Percentiles rank a stretch among this genome's conserved stretches.
phyloP scores from a whole-genome alignment of 2,113 vertebrate genomes.

The Pardalotus punctatus region DNA sequence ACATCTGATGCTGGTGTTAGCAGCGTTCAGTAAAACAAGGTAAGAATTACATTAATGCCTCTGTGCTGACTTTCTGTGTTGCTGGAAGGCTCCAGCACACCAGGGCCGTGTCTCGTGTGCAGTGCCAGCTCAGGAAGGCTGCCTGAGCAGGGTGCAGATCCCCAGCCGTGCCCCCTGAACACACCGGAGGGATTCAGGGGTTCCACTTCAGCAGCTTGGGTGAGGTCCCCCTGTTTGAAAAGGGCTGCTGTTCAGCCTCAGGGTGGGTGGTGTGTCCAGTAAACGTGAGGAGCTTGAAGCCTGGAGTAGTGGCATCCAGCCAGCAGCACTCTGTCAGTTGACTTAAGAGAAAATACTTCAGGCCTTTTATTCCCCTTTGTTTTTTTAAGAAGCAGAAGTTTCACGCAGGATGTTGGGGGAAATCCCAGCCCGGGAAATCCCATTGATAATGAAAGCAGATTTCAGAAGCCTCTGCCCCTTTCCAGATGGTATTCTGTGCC shows the following conservation, averaged over 20 bases:
- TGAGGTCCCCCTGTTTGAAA: background rate
- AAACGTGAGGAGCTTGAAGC: background rate
- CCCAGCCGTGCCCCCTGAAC: background rate
- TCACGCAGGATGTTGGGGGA: background rate
- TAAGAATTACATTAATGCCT: background rate
- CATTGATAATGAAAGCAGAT: background rate
- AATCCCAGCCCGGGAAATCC: background rate
- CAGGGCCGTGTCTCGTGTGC: fast-evolving
- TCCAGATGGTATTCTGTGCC: background rate
- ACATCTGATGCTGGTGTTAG: background rate
- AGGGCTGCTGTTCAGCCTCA: background rate
- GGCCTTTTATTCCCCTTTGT: background rate
- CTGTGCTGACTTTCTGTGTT: background rate
- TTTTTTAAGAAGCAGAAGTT: background rate
- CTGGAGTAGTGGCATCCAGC: background rate
- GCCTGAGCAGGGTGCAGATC: background rate
- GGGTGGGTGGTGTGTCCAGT: background rate
- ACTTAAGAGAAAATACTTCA: background rate
- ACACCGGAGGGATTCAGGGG: background rate
- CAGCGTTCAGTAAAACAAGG: background rate
- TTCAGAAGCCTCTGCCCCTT: background rate
- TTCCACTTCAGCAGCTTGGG: background rate
- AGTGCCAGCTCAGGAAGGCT: background rate
- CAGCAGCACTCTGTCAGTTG: background rate
- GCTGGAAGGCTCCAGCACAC: background rate